These are phyloP conservation scores for Sitobion miscanthi DNA, from an alignment of 1,140 invertebrate species.

Conservation along the genomic window DNA sequence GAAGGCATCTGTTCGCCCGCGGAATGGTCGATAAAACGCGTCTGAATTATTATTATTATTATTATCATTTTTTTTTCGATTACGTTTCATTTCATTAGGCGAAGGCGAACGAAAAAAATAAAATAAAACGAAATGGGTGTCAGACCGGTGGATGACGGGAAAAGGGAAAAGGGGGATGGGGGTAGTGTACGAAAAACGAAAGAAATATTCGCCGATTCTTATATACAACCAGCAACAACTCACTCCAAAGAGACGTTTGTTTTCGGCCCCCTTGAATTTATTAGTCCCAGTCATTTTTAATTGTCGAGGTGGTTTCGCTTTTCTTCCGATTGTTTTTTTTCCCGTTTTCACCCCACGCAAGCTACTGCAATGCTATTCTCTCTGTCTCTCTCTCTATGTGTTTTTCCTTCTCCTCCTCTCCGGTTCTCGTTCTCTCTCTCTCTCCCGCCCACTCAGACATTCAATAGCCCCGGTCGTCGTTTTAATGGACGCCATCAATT, in stretches of 20 bases:
- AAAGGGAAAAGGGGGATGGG: neutral
- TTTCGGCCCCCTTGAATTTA: slow-evolving; percentile 1
- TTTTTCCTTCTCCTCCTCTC: neutral
- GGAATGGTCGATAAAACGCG: neutral
- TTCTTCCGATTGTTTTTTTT: slow-evolving; percentile 46
- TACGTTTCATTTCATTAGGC: slow-evolving; percentile 12
- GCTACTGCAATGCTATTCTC: neutral
- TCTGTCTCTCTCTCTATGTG: neutral
- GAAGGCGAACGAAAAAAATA: neutral
- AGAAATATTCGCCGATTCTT: neutral
- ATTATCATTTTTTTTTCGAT: neutral
- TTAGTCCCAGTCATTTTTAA: slow-evolving; percentile 50
- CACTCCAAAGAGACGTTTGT: slow-evolving; percentile 29
- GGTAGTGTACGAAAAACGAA: neutral
- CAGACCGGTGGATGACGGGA: neutral
- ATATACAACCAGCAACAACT: slow-evolving; percentile 14
- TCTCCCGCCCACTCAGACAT: neutral
- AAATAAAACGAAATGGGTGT: neutral
- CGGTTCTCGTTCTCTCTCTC: neutral
- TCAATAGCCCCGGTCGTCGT: neutral
- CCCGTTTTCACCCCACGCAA: neutral
- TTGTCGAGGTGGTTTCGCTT: slow-evolving; percentile 47
- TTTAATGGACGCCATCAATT: slow-evolving; percentile 49
- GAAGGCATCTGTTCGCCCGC: slow-evolving; percentile 14
- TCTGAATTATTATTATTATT: slow-evolving; percentile 10